These are phyloP conservation scores for Sphinx pinastri DNA, from an alignment of 2,888 invertebrate genomes.

Conservation along the genomic window DNA sequence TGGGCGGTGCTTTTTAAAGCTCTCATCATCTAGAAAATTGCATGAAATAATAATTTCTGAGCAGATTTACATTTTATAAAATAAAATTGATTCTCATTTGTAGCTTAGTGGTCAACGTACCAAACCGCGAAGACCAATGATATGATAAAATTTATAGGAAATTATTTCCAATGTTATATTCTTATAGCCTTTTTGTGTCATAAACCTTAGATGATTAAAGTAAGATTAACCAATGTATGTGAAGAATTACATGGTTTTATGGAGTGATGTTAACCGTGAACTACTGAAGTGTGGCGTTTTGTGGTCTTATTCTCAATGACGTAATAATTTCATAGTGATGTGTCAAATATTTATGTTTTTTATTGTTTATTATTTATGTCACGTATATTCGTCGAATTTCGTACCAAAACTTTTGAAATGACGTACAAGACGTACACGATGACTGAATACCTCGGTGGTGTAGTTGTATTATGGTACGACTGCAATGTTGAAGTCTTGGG, in stretches of 20 bases:
- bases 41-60: too few species aligned
- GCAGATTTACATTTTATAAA: too few species aligned
- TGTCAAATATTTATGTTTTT: neutral
- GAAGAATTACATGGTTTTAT: neutral
- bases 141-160: too few species aligned
- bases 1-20: too few species aligned
- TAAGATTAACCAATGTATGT: neutral
- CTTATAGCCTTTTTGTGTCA: neutral
- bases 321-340: neutral
- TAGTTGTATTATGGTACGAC: too few species aligned
- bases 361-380: neutral
- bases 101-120: too few species aligned
- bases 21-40: too few species aligned
- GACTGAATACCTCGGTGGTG: too few species aligned
- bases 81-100: too few species aligned
- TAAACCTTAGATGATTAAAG: neutral
- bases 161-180: neutral
- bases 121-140: too few species aligned
- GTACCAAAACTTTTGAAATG: neutral
- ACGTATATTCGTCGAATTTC: neutral
- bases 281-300: neutral
- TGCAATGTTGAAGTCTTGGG: too few species aligned
- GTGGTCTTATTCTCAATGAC: conserved; percentile 5
- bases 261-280: neutral
- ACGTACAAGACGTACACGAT: too few species aligned